A percentile compares a stretch with the other conserved stretches of the same genome.
Evolutionary conservation across 2,888 invertebrate species (phyloP).

Genomic region (Nesidiocoris tenuis): DNA sequence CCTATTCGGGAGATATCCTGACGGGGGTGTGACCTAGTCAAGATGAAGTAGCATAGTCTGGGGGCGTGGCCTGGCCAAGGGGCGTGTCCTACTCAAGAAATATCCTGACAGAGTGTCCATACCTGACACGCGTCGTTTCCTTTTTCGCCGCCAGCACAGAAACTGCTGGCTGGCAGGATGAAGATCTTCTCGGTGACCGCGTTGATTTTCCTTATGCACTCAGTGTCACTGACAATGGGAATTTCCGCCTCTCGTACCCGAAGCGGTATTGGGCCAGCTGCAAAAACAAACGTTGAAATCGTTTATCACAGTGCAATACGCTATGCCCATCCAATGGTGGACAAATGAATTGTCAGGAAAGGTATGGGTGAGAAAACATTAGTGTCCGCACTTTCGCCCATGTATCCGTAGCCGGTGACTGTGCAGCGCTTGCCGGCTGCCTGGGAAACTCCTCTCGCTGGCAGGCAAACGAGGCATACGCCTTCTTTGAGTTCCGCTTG

Average conservation of each 20-base stretch:
- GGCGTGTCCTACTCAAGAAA: no score
- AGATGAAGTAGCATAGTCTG: no score
- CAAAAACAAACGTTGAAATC: conserved; percentile 49
- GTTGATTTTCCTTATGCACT: conserved; percentile 89
- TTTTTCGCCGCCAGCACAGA: conserved; percentile 90
- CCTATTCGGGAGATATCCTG: no score
- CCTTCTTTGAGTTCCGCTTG: conserved; percentile 86
- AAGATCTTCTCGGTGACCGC: conserved; percentile 94
- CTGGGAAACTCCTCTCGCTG: conserved; percentile 83
- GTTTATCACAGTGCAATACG: no score
- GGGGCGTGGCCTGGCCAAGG: no score
- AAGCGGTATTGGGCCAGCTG: conserved; percentile 87
- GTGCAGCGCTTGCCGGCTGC: conserved; percentile 88
- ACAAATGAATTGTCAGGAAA: no score
- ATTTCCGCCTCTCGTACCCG: conserved; percentile 87
- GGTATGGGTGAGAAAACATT: no score
- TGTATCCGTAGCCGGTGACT: conserved; percentile 91
- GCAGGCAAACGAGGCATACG: conserved; percentile 80
- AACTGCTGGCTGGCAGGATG: conserved; percentile 87
- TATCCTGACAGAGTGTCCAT: no score
- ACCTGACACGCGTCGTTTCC: conserved; percentile 93
- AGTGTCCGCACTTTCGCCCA: conserved; percentile 87
- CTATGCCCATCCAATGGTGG: no score
- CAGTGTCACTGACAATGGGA: conserved; percentile 88
- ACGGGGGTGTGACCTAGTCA: no score